Evolutionary conservation across 2,797 vertebrate genomes (phyloP).

Genomic region (Danio aesculapii): DNA sequence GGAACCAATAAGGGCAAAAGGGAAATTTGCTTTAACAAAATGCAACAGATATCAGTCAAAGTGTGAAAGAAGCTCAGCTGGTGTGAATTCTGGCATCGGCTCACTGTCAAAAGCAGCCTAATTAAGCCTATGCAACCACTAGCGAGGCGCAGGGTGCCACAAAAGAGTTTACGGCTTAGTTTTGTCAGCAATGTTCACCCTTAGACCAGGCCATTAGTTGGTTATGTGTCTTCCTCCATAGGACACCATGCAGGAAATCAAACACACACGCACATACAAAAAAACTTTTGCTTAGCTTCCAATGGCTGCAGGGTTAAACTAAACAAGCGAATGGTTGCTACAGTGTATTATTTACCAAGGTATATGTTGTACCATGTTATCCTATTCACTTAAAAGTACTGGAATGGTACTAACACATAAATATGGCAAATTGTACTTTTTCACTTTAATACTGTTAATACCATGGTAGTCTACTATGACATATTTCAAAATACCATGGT

Average conservation of each 20-base stretch:
- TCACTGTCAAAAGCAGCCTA: slow-evolving; percentile 34
- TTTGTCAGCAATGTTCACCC: slow-evolving; percentile 18
- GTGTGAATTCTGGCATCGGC: slow-evolving; percentile 30
- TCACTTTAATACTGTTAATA: background rate
- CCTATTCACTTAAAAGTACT: background rate
- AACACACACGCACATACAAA: background rate
- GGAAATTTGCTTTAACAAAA: slow-evolving; percentile 29
- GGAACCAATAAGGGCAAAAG: slow-evolving; percentile 10
- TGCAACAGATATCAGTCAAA: slow-evolving; percentile 40
- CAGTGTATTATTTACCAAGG: background rate
- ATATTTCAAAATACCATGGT: background rate
- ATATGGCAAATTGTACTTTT: background rate
- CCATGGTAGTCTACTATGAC: background rate
- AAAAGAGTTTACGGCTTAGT: slow-evolving; percentile 36
- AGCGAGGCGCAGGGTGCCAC: slow-evolving; percentile 34
- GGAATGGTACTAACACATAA: background rate
- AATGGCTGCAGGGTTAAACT: background rate
- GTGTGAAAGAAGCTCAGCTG: slow-evolving; percentile 29
- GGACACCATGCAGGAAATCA: slow-evolving; percentile 9
- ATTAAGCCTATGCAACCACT: slow-evolving; percentile 29
- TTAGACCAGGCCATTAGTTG: slow-evolving; percentile 18
- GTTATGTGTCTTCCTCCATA: background rate
- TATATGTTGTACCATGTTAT: background rate
- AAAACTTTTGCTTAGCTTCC: slow-evolving; percentile 1
- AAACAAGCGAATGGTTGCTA: no score